phyloP scores from a whole-genome alignment of 2,797 vertebrate species.

The Adrianichthys oophorus region DNA sequence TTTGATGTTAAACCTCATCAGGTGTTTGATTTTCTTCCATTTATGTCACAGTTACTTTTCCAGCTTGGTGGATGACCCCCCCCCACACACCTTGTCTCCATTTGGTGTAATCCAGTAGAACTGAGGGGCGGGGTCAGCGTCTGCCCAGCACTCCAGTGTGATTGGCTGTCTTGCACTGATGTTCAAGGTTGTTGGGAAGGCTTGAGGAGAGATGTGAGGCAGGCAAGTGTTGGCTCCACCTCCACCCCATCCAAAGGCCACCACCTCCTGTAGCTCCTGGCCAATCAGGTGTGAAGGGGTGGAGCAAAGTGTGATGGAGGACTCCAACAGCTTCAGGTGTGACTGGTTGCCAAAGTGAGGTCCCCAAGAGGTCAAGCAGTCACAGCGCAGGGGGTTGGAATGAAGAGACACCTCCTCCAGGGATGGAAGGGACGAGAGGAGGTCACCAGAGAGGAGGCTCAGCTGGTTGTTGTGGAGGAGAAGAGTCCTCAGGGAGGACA shows the following conservation, averaged over 20 bases:
- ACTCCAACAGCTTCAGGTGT: conserved; percentile 74
- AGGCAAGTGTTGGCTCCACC: conserved; percentile 70
- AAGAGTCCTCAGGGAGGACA: conserved; percentile 75
- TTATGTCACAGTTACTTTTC: too few species aligned
- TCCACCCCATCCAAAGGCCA: conserved; percentile 62
- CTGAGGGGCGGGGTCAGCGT: conserved; percentile 80
- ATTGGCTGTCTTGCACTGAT: conserved; percentile 72
- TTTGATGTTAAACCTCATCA: too few species aligned
- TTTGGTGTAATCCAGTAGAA: conserved; percentile 84
- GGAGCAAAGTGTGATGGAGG: conserved; percentile 77
- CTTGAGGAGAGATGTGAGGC: conserved; percentile 75
- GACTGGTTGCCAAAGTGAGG: conserved; percentile 74
- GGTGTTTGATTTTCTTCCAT: too few species aligned
- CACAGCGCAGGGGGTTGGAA: conserved; percentile 83
- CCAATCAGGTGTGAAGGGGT: conserved; percentile 73
- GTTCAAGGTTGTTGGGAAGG: conserved; percentile 71
- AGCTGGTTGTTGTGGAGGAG: conserved; percentile 80
- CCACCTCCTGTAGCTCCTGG: conserved; percentile 73
- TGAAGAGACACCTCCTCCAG: conserved; percentile 76
- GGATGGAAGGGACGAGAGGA: conserved; percentile 68
- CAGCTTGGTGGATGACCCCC: too few species aligned
- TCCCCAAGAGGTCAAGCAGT: conserved; percentile 80
- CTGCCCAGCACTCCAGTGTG: conserved; percentile 79
- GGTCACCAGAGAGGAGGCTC: conserved; percentile 66
- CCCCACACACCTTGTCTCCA: conserved; percentile 75